Conservation (phyloP, 2,888 invertebrate species). For the Dryomyza anilis region DNA sequence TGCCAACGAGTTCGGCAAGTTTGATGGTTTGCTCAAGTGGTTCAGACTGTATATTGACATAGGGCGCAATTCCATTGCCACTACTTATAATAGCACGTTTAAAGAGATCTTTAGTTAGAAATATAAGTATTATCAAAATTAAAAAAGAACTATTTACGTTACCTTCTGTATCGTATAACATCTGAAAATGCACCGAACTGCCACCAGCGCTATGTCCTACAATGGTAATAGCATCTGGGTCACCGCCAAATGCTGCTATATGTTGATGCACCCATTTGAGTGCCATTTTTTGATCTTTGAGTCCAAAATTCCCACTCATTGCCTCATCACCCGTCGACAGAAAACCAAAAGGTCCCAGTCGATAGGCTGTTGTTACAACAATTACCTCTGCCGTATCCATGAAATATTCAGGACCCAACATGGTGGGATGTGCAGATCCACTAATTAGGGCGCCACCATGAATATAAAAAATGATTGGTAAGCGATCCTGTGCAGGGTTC, state of each 20-base stretch:
- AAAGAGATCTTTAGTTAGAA: slow-evolving; percentile 55
- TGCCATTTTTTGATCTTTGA: slow-evolving; percentile 62
- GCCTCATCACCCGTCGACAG: slow-evolving; percentile 59
- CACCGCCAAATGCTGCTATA: slow-evolving; percentile 60
- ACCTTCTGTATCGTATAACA: slow-evolving; percentile 60
- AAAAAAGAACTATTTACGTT: background rate
- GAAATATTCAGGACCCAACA: slow-evolving; percentile 61
- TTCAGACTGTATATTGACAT: slow-evolving; percentile 31
- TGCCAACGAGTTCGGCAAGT: slow-evolving; percentile 55
- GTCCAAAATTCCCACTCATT: slow-evolving; percentile 62
- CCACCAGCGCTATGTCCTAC: slow-evolving; percentile 63
- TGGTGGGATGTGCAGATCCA: slow-evolving; percentile 57
- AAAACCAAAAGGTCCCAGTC: slow-evolving; percentile 49
- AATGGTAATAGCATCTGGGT: slow-evolving; percentile 59
- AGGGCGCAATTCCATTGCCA: slow-evolving; percentile 56
- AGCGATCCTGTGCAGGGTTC: background rate
- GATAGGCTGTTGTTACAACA: background rate
- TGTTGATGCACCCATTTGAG: slow-evolving; percentile 61
- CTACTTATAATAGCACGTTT: slow-evolving; percentile 61
- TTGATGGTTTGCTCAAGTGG: slow-evolving; percentile 48
- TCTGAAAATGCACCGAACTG: slow-evolving; percentile 60
- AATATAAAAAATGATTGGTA: slow-evolving; percentile 63
- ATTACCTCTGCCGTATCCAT: slow-evolving; percentile 59
- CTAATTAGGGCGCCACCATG: slow-evolving; percentile 62
- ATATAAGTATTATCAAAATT: no score